Evolutionary conservation across 2,888 invertebrate genomes (phyloP).

Genomic region (Phyllotreta striolata): DNA sequence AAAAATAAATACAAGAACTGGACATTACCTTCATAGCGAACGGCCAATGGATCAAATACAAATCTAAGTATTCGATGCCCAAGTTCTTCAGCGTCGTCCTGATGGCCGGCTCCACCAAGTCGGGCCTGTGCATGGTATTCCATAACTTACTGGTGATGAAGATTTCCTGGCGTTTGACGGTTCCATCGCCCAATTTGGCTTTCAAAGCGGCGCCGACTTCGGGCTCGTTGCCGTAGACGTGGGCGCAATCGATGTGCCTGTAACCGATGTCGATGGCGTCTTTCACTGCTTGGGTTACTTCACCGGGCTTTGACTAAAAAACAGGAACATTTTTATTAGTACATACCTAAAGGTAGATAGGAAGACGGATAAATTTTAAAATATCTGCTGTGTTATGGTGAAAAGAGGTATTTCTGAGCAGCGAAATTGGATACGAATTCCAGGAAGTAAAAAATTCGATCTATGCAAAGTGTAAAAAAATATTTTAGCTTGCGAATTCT

Average conservation of each 20-base stretch:
- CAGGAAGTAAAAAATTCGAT: too few species aligned
- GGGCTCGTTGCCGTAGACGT: conserved; percentile 74
- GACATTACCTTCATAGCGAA: conserved; percentile 50
- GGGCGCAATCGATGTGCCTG: conserved; percentile 78
- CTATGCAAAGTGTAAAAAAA: too few species aligned
- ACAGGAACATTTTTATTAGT: too few species aligned
- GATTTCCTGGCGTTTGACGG: conserved; percentile 73
- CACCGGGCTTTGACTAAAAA: conserved; percentile 71
- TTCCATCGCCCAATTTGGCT: conserved; percentile 45
- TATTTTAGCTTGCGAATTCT: too few species aligned
- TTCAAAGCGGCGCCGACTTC: conserved; percentile 67
- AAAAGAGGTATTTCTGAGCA: too few species aligned
- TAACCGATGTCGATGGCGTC: conserved; percentile 81
- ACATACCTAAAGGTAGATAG: too few species aligned
- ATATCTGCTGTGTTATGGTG: too few species aligned
- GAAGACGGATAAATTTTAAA: too few species aligned
- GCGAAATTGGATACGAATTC: too few species aligned
- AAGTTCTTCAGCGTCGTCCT: conserved; percentile 62
- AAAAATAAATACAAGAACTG: too few species aligned
- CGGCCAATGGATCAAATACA: conserved; percentile 67
- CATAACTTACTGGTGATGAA: conserved; percentile 81
- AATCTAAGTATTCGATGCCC: conserved; percentile 65
- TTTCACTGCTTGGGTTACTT: conserved; percentile 71
- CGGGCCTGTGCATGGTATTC: conserved; percentile 87
- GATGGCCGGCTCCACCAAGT: conserved; percentile 60